A percentile compares a stretch with the other conserved stretches of the same genome.
phyloP scores from a whole-genome alignment of 1,140 invertebrate species.

The Drosophila orena region DNA sequence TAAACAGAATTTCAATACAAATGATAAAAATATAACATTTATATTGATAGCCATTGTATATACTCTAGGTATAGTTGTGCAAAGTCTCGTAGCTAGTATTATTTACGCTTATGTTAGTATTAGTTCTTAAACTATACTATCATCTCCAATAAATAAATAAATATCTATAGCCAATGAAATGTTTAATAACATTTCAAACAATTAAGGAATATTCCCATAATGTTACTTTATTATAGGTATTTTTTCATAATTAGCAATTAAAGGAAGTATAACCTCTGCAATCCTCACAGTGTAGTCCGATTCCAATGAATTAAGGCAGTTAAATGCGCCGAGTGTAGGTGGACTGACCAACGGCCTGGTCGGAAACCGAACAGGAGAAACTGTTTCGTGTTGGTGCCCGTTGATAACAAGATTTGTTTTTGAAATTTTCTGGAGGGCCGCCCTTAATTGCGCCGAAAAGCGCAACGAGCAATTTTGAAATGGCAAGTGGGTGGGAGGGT shows the following conservation, averaged over 20 bases:
- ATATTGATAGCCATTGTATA: too few relatives aligned
- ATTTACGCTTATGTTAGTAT: too few relatives aligned
- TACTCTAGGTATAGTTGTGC: too few relatives aligned
- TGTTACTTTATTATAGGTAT: too few relatives aligned
- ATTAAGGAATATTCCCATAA: too few relatives aligned
- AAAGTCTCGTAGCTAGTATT: too few relatives aligned
- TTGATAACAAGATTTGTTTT: constrained; percentile 84
- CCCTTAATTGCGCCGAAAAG: constrained; percentile 77
- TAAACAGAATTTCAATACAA: too few relatives aligned
- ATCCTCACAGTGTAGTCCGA: background rate
- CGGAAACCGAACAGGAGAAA: constrained; percentile 37
- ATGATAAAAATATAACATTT: too few relatives aligned
- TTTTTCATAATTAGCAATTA: background rate
- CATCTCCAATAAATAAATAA: too few relatives aligned
- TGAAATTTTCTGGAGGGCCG: constrained; percentile 69
- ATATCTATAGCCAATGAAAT: background rate
- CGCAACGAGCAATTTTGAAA: constrained; percentile 64
- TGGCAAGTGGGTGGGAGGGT: constrained; percentile 26
- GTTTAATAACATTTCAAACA: too few relatives aligned
- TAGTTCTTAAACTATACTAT: too few relatives aligned
- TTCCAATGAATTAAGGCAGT: constrained; percentile 7
- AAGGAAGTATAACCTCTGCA: too few relatives aligned
- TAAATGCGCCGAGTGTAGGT: constrained; percentile 26
- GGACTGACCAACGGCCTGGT: constrained; percentile 34
- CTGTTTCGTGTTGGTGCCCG: constrained; percentile 73